Conservation (phyloP, 2,888 invertebrate genomes). For the Gnatocerus cornutus region DNA sequence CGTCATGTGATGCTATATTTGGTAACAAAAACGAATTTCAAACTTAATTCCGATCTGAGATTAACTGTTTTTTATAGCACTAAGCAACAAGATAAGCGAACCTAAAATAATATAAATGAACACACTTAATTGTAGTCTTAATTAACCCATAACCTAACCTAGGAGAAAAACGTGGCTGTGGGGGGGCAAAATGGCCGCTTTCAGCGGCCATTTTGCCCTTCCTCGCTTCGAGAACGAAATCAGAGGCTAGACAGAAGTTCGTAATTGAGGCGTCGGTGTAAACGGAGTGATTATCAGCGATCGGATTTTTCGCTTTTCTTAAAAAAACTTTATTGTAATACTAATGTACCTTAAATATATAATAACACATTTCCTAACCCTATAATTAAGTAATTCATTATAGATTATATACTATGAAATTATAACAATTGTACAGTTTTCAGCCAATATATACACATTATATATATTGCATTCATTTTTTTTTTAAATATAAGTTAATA, state of each 20-base stretch:
- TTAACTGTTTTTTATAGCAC: constrained; percentile 22
- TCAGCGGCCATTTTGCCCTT: constrained; percentile 5
- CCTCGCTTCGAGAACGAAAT: constrained; percentile 19
- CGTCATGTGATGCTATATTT: constrained; percentile 62
- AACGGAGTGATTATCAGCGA: constrained; percentile 36
- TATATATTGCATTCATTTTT: constrained; percentile 69
- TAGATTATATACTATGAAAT: constrained; percentile 71
- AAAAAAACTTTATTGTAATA: constrained; percentile 55
- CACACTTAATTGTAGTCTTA: constrained; percentile 56
- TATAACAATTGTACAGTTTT: constrained; percentile 72
- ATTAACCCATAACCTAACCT: constrained; percentile 56
- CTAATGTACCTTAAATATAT: constrained; percentile 60
- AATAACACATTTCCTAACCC: constrained; percentile 66
- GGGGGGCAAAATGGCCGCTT: constrained; percentile 23
- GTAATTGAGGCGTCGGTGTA: constrained; percentile 23
- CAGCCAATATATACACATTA: constrained; percentile 70
- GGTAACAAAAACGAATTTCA: constrained; percentile 52
- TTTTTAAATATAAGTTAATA: constrained; percentile 66
- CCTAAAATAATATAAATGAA: constrained; percentile 54
- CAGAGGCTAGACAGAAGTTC: constrained; percentile 27
- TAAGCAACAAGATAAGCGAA: constrained; percentile 53
- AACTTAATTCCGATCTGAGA: constrained; percentile 28
- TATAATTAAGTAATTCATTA: constrained; percentile 62
- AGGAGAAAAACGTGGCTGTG: constrained; percentile 30
- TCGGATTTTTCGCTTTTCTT: constrained; percentile 51